phyloP scores from a whole-genome alignment of 2,888 invertebrate species.

The Metalampra italica region DNA sequence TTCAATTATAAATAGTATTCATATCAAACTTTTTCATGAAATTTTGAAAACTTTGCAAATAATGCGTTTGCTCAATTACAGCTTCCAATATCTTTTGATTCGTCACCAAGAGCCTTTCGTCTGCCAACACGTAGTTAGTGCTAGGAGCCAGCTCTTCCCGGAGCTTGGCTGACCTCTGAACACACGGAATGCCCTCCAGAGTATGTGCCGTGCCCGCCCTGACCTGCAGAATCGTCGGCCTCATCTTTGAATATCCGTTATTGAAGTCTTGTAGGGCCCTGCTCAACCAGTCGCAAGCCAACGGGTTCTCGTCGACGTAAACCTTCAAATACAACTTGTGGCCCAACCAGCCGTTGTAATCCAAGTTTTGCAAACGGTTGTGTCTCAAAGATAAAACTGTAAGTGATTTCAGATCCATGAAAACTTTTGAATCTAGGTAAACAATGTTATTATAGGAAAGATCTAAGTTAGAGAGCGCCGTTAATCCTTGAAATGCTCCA shows the following conservation, averaged over 20 bases:
- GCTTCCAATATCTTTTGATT: slow-evolving; percentile 60
- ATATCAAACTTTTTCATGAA: slow-evolving; percentile 2
- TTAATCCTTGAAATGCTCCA: slow-evolving; percentile 51
- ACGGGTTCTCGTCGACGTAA: slow-evolving; percentile 53
- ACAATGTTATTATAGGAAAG: slow-evolving; percentile 41
- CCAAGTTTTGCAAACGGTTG: slow-evolving; percentile 42
- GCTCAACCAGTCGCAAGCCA: slow-evolving; percentile 58
- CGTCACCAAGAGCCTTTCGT: slow-evolving; percentile 53
- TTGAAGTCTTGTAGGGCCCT: slow-evolving; percentile 47
- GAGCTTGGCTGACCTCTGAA: slow-evolving; percentile 18
- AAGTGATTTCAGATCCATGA: slow-evolving; percentile 53
- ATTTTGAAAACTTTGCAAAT: neutral
- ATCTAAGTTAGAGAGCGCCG: slow-evolving; percentile 18
- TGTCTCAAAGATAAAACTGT: slow-evolving; percentile 41
- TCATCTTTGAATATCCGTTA: slow-evolving; percentile 56
- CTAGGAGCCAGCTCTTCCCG: neutral
- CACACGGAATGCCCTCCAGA: slow-evolving; percentile 58
- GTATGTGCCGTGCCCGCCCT: slow-evolving; percentile 28
- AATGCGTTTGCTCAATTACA: slow-evolving; percentile 48
- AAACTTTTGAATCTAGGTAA: slow-evolving; percentile 46
- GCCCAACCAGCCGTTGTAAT: slow-evolving; percentile 50
- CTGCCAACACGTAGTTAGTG: slow-evolving; percentile 23
- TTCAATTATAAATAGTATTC: neutral
- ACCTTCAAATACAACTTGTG: slow-evolving; percentile 45
- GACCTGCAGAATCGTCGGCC: slow-evolving; percentile 31